phyloP scores from a whole-genome alignment of 2,113 vertebrate genomes.

The Myanophis thanlyinensis region DNA sequence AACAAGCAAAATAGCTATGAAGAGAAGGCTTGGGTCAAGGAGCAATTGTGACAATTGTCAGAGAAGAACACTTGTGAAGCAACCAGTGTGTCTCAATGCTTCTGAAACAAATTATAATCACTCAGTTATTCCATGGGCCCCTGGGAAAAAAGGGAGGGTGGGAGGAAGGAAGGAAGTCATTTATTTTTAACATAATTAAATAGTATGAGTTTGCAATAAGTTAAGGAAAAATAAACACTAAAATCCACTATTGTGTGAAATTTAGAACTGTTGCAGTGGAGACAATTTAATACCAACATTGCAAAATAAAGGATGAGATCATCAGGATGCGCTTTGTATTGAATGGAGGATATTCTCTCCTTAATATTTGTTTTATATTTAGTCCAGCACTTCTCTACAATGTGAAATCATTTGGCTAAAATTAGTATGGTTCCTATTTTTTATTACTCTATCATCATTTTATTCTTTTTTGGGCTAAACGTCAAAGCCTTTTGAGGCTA shows the following conservation, averaged over 20 bases:
- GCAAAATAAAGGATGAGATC: conserved; percentile 53
- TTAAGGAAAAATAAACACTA: background rate
- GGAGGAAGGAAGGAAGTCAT: background rate
- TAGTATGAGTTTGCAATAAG: background rate
- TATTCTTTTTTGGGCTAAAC: conserved; percentile 21
- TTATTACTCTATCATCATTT: conserved; percentile 40
- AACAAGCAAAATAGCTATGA: background rate
- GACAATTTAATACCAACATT: conserved; percentile 56
- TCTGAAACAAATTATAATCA: background rate
- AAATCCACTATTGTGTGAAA: background rate
- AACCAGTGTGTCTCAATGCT: background rate
- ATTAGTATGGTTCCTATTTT: conserved; percentile 66
- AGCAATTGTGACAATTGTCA: background rate
- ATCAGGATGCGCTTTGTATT: conserved; percentile 47
- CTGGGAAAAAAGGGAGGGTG: background rate
- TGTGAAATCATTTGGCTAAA: conserved; percentile 66
- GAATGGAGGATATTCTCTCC: conserved; percentile 50
- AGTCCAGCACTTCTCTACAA: conserved; percentile 59
- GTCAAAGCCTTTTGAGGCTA: conserved; percentile 59
- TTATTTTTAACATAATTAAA: background rate
- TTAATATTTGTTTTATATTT: conserved; percentile 69
- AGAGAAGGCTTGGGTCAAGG: background rate
- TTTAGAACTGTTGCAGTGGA: background rate
- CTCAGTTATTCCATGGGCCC: background rate
- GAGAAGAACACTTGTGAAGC: background rate